Conservation (phyloP, 1,140 invertebrate genomes). For the Gryllus bimaculatus region DNA sequence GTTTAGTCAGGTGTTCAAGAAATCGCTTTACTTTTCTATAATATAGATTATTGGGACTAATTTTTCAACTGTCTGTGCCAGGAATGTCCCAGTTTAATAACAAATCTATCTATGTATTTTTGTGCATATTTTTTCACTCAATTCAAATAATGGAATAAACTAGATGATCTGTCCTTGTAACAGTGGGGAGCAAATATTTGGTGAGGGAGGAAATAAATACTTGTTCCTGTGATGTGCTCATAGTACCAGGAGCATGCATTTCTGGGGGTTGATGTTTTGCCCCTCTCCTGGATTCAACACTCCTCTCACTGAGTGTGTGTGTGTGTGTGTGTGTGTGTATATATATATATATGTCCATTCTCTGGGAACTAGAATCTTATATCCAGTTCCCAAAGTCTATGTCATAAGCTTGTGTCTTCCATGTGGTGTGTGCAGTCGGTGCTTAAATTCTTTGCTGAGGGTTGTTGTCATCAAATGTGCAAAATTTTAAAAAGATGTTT, state of each 20-base stretch:
- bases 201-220: not conserved
- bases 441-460: not conserved
- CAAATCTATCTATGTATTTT: not conserved
- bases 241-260: not conserved
- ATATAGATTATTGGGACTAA: not conserved
- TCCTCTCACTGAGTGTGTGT: not conserved
- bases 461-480: not conserved
- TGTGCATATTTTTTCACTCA: not conserved
- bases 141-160: not conserved
- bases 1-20: not conserved
- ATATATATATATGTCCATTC: no score
- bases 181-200: not conserved
- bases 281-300: not conserved
- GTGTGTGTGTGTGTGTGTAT: not conserved
- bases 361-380: not conserved
- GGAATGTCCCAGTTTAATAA: not conserved
- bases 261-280: not conserved
- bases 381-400: not conserved
- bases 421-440: not conserved
- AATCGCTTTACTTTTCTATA: not conserved
- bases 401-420: not conserved
- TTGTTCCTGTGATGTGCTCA: not conserved
- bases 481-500: not conserved
- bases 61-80: not conserved
- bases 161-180: not conserved